Evolutionary conservation across 2,113 vertebrate species (phyloP).

Genomic region (Sprattus sprattus): DNA sequence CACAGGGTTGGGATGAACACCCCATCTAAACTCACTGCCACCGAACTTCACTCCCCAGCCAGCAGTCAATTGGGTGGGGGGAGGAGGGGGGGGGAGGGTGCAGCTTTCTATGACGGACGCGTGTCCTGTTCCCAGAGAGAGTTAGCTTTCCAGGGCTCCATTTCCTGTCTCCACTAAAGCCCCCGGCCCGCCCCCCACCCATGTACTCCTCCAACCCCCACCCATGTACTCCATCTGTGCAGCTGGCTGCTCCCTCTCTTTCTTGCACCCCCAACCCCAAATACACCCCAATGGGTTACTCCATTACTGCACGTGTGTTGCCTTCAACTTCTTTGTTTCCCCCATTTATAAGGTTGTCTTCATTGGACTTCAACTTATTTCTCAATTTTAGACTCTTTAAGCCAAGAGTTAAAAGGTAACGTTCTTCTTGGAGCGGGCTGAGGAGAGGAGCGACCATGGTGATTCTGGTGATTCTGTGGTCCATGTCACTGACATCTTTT

Average conservation of each 20-base stretch:
- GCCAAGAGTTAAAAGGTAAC: not conserved
- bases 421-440: not conserved
- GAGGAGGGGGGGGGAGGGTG: not conserved
- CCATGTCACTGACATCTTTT: too few relatives aligned
- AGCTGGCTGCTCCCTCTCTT: not conserved
- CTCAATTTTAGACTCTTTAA: not conserved
- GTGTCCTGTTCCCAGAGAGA: conserved; percentile 13
- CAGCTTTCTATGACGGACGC: not conserved
- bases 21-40: not conserved
- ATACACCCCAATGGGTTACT: not conserved
- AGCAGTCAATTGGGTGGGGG: too few relatives aligned
- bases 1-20: not conserved
- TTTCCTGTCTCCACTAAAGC: not conserved
- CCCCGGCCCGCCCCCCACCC: not conserved
- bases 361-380: not conserved
- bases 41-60: not conserved
- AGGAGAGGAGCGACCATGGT: not conserved
- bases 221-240: not conserved
- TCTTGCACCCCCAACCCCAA: not conserved
- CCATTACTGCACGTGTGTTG: not conserved
- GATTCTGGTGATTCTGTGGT: not conserved
- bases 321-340: not conserved
- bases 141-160: conserved; percentile 4
- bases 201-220: not conserved
- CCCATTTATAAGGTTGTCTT: not conserved